Conservation (phyloP, 2,797 vertebrate species). For the Aeoliscus strigatus region DNA sequence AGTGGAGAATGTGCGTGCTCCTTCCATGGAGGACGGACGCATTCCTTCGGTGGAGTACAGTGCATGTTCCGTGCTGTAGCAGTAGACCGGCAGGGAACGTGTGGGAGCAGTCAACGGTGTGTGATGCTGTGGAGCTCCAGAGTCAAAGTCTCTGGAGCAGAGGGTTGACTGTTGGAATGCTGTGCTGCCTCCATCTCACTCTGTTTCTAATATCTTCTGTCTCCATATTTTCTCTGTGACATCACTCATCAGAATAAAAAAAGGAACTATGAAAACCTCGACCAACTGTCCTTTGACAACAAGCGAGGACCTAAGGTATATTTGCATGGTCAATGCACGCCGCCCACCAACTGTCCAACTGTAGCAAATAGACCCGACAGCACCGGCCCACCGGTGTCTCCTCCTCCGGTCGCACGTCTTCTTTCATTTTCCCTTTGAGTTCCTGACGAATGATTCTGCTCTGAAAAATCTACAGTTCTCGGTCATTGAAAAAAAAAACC, state of each 20-base stretch:
- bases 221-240: constrained; percentile 99
- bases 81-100: no score
- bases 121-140: constrained; percentile 91
- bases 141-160: constrained; percentile 88
- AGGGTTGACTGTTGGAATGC: constrained; percentile 98
- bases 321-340: constrained; percentile 99
- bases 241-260: constrained; percentile 99
- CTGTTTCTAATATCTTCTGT: constrained; percentile 99
- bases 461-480: constrained; percentile 72
- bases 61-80: no score
- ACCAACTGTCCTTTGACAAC: constrained; percentile 99
- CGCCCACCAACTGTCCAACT: constrained; percentile 99
- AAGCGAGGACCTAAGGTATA: constrained; percentile 99
- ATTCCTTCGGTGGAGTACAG: no score
- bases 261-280: constrained; percentile 99
- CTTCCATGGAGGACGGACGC: no score
- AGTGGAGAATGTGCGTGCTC: no score
- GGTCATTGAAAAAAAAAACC: constrained; percentile 47
- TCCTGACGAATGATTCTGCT: constrained; percentile 76
- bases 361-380: constrained; percentile 87
- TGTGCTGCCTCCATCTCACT: constrained; percentile 99
- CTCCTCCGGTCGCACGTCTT: constrained; percentile 88
- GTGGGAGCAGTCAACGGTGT: no score
- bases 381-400: constrained; percentile 79
- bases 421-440: constrained; percentile 74